Evolutionary conservation across 1,140 invertebrate genomes (phyloP).

Genomic region (Drosophila ohnishii): DNA sequence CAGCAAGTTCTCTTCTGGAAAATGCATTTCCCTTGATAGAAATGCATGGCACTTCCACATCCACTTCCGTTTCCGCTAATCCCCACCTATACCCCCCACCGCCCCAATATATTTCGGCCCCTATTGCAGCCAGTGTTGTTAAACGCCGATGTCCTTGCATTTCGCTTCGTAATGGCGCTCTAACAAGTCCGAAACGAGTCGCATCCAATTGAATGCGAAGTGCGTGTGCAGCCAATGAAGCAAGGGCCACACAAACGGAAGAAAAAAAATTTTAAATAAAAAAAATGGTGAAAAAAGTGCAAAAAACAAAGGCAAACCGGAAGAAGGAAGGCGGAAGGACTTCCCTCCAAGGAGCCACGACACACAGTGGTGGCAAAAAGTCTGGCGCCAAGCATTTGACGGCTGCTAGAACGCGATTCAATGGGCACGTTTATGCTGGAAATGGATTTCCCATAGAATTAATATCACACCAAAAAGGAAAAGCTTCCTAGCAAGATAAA

Average conservation of each 20-base stretch:
- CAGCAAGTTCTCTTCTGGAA: background rate
- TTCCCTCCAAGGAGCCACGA: slow-evolving; percentile 19
- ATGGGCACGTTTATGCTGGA: slow-evolving; percentile 71
- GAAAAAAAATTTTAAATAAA: background rate
- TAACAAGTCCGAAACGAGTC: slow-evolving; percentile 29
- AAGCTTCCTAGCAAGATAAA: slow-evolving; percentile 11
- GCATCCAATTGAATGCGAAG: slow-evolving; percentile 36
- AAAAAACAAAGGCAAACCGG: slow-evolving; percentile 9
- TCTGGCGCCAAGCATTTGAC: slow-evolving; percentile 67
- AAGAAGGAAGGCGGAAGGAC: slow-evolving; percentile 4
- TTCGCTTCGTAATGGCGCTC: slow-evolving; percentile 19
- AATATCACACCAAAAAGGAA: slow-evolving; percentile 67
- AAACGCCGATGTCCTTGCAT: slow-evolving; percentile 18
- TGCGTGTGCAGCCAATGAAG: slow-evolving; percentile 31
- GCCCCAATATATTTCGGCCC: background rate
- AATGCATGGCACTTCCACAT: slow-evolving; percentile 6
- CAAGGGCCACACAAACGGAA: slow-evolving; percentile 25
- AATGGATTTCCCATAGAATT: slow-evolving; percentile 77
- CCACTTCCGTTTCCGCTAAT: slow-evolving; percentile 7
- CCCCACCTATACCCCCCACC: too few species aligned
- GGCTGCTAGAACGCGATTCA: slow-evolving; percentile 56
- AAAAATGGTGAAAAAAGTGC: background rate
- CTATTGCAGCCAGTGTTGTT: slow-evolving; percentile 13
- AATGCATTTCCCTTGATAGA: background rate
- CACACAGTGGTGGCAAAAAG: slow-evolving; percentile 33